A percentile compares a stretch with the other conserved stretches of the same genome.
phyloP scores from a whole-genome alignment of 35 echinoderm and acorn worm genomes.

The Acanthaster planci region DNA sequence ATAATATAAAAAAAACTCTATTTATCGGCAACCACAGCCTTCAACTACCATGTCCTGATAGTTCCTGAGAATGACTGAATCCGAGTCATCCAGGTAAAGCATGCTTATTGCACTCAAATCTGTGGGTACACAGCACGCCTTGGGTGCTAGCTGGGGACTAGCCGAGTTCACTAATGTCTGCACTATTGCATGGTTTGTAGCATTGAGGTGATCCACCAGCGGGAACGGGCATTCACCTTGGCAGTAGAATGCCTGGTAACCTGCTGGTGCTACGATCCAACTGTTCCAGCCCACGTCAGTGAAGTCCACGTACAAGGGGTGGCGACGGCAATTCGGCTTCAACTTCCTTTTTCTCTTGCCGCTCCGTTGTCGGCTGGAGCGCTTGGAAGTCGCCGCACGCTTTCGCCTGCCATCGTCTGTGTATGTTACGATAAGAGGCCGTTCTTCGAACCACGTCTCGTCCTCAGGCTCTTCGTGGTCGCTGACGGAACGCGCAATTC shows the following conservation, averaged over 20 bases:
- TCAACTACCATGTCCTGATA: constrained; percentile 97
- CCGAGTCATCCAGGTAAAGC: constrained; percentile 84
- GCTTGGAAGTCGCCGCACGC: constrained; percentile 36
- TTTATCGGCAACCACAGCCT: constrained; percentile 95
- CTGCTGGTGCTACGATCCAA: constrained; percentile 94
- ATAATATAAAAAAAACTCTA: constrained; percentile 44
- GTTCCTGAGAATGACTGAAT: constrained; percentile 88
- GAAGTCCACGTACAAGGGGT: constrained; percentile 90
- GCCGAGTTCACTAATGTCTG: constrained; percentile 96
- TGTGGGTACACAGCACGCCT: constrained; percentile 96
- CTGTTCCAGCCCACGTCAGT: constrained; percentile 90
- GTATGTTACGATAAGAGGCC: constrained; percentile 79
- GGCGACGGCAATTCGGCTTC: constrained; percentile 78
- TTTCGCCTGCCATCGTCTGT: constrained; percentile 90
- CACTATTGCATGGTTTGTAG: constrained; percentile 96
- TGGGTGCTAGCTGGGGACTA: constrained; percentile 71
- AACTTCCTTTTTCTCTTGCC: constrained; percentile 48
- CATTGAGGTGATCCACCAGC: constrained; percentile 79
- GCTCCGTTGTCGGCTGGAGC: constrained; percentile 39
- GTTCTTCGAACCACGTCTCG: constrained; percentile 70
- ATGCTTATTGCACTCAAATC: constrained; percentile 94
- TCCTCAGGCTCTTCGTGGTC: constrained; percentile 49
- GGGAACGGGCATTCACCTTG: constrained; percentile 93
- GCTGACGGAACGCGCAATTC: constrained; percentile 49
- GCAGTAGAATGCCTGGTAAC: constrained; percentile 94